A percentile compares a stretch with the other conserved stretches of the same genome.
Evolutionary conservation across 2,113 vertebrate species (phyloP).

Genomic region (Tautogolabrus adspersus): DNA sequence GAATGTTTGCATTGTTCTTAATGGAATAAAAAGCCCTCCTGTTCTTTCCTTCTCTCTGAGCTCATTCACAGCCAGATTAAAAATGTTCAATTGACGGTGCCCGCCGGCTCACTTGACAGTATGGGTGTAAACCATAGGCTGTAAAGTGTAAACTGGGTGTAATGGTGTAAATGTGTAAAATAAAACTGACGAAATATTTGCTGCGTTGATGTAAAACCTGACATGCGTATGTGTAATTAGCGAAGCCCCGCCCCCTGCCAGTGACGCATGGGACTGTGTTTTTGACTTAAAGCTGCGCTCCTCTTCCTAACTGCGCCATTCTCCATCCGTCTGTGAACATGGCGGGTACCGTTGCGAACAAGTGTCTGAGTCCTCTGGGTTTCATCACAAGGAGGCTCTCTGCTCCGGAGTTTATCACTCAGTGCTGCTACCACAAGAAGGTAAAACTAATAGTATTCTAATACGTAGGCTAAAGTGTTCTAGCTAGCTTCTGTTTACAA

Average conservation of each 20-base stretch:
- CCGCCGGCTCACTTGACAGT: too few species aligned
- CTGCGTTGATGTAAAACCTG: not conserved
- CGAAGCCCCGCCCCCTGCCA: not conserved
- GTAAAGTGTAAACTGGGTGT: too few species aligned
- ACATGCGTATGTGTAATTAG: constrained; percentile 43
- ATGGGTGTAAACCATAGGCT: too few species aligned
- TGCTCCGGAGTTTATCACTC: constrained; percentile 68
- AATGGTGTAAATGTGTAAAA: too few species aligned
- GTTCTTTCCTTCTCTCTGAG: too few species aligned
- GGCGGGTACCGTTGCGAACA: constrained; percentile 65
- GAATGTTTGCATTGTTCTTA: too few species aligned
- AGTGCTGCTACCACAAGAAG: constrained; percentile 81
- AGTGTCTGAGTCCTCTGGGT: constrained; percentile 68
- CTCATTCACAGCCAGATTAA: too few species aligned
- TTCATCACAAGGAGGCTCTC: constrained; percentile 73
- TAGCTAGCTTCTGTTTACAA: constrained; percentile 42
- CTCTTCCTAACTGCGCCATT: constrained; percentile 62
- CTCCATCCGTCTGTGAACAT: constrained; percentile 48
- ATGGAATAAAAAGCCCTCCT: too few species aligned
- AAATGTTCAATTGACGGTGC: too few species aligned
- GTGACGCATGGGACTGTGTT: not conserved
- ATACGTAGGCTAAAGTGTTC: not conserved
- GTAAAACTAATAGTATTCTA: constrained; percentile 40
- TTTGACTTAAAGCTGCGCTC: not conserved
- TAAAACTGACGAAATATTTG: not conserved